Conservation (phyloP, 2,797 vertebrate genomes). For the Bradypus variegatus region DNA sequence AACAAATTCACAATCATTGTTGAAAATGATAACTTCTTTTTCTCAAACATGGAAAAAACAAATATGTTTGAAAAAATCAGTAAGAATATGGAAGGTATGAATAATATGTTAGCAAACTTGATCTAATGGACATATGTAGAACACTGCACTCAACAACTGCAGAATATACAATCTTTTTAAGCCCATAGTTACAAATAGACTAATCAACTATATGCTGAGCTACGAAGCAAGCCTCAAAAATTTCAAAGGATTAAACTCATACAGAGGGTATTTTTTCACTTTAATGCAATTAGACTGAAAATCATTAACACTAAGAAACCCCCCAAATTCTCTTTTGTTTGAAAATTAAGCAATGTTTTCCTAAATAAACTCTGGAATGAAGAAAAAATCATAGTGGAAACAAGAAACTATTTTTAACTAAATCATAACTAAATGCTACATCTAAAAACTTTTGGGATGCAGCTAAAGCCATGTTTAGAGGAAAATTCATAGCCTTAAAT, state of each 20-base stretch:
- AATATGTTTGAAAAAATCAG: not conserved
- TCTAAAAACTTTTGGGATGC: not conserved
- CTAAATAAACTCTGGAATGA: not conserved
- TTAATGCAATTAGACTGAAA: not conserved
- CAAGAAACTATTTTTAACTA: not conserved
- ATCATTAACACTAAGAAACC: not conserved
- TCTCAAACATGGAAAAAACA: not conserved
- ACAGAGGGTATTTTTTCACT: not conserved
- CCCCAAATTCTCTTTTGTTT: not conserved
- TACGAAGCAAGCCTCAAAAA: not conserved
- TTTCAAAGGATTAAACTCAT: not conserved
- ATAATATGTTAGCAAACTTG: not conserved
- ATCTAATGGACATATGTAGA: not conserved
- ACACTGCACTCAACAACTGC: not conserved
- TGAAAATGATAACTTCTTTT: not conserved
- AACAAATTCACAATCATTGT: not conserved
- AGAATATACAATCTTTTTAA: not conserved
- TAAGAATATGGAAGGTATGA: not conserved
- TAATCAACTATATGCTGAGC: not conserved
- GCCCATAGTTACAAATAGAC: not conserved
- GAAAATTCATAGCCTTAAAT: not conserved
- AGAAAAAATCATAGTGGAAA: not conserved
- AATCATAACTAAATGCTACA: not conserved
- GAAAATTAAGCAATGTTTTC: not conserved
- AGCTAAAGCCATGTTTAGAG: not conserved